Evolutionary conservation across 2,113 vertebrate genomes (phyloP).

Genomic region (Chaenogobius annularis): DNA sequence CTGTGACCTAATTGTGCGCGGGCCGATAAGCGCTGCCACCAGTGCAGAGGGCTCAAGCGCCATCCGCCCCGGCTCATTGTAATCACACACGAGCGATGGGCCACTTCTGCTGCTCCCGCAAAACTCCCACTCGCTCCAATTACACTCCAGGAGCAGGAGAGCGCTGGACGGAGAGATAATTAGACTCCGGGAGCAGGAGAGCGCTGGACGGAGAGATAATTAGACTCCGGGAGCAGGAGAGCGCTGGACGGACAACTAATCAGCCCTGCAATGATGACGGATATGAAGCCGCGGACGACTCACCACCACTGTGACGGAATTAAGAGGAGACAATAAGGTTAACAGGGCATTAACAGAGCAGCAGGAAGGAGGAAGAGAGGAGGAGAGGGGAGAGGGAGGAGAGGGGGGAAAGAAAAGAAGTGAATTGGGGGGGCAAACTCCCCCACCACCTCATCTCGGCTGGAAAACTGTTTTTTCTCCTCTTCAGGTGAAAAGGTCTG

Average conservation of each 20-base stretch:
- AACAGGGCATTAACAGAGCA: conserved; percentile 99
- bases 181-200: no score
- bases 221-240: no score
- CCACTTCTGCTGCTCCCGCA: conserved; percentile 26
- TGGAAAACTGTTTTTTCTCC: no score
- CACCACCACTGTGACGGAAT: conserved; percentile 95
- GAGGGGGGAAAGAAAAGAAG: conserved; percentile 39
- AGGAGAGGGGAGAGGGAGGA: conserved; percentile 78
- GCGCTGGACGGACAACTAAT: no score
- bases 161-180: conserved; percentile 71
- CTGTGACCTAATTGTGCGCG: conserved; percentile 34
- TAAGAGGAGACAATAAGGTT: conserved; percentile 98
- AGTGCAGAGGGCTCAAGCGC: conserved; percentile 20
- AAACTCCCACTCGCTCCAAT: conserved; percentile 51
- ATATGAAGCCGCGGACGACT: conserved; percentile 81
- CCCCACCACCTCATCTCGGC: no score
- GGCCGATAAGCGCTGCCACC: conserved; percentile 11
- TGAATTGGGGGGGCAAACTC: no score
- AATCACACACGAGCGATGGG: conserved; percentile 35
- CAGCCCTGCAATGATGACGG: conserved; percentile 81
- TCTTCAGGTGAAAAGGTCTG: no score
- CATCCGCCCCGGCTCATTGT: neutral
- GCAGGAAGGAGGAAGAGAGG: conserved; percentile 82
- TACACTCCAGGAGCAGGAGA: conserved; percentile 57
- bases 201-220: no score